Percentiles rank a stretch among this genome's conserved stretches.
Evolutionary conservation across 2,797 vertebrate genomes (phyloP).

Genomic region (Neosalanx taihuensis): DNA sequence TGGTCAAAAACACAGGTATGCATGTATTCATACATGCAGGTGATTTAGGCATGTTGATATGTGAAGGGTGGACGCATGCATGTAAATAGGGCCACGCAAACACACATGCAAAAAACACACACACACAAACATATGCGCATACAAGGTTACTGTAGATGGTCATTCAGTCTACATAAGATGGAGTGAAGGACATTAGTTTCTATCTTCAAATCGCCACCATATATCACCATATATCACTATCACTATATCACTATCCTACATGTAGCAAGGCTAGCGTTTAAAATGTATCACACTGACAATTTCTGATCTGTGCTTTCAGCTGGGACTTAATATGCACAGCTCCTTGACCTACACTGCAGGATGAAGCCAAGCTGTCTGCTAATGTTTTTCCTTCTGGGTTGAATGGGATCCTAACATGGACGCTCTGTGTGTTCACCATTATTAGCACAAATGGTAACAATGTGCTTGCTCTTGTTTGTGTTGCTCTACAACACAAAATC

Average conservation of each 20-base stretch:
- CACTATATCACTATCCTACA: no score
- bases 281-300: neutral
- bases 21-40: constrained; percentile 5
- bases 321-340: neutral
- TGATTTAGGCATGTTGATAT: neutral
- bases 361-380: neutral
- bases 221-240: constrained; percentile 18
- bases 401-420: neutral
- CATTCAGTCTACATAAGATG: neutral
- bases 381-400: neutral
- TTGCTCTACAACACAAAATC: no score
- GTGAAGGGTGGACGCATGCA: neutral
- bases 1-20: constrained; percentile 39
- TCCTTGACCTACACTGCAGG: neutral
- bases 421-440: no score
- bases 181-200: neutral
- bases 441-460: no score
- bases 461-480: no score
- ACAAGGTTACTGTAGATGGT: neutral
- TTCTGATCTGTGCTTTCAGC: neutral
- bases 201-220: neutral
- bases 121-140: constrained; percentile 10
- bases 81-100: neutral
- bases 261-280: constrained; percentile 31
- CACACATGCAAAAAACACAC: neutral